Percentiles rank a stretch among this genome's conserved stretches.
phyloP scores from a whole-genome alignment of 2,797 vertebrate species.

The Peromyscus melanophrys region DNA sequence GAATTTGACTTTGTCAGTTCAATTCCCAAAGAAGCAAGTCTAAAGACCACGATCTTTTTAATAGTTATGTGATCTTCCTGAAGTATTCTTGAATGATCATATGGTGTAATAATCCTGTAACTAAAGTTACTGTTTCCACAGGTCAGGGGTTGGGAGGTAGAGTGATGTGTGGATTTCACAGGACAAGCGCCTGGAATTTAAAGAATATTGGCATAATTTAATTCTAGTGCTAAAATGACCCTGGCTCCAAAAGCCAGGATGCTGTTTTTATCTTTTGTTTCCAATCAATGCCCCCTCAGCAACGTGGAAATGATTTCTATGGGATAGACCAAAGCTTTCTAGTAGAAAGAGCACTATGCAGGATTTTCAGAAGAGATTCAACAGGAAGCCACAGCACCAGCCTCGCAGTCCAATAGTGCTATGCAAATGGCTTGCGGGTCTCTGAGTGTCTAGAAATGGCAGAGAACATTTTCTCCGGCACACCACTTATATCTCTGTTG shows the following conservation, averaged over 20 bases:
- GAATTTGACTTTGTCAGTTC: neutral
- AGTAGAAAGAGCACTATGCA: neutral
- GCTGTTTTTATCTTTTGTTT: constrained; percentile 55
- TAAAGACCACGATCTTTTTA: constrained; percentile 5
- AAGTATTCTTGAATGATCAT: constrained; percentile 14
- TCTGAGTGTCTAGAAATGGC: neutral
- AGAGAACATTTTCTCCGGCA: neutral
- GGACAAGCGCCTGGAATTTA: constrained; percentile 16
- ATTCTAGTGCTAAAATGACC: constrained; percentile 55
- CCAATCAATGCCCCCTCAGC: neutral
- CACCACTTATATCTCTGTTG: neutral
- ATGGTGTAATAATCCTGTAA: constrained; percentile 28
- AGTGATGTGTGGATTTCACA: constrained; percentile 27
- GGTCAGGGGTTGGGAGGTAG: neutral
- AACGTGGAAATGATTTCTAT: constrained; percentile 2
- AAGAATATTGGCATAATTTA: constrained; percentile 65
- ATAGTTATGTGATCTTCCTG: neutral
- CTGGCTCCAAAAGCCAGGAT: constrained; percentile 13
- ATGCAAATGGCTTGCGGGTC: neutral
- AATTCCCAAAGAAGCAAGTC: constrained; percentile 11
- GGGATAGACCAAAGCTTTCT: neutral
- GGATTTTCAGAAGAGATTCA: constrained; percentile 7
- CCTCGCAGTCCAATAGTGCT: neutral
- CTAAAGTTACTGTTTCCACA: constrained; percentile 19
- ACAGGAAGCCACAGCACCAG: neutral